phyloP scores from a whole-genome alignment of 1,140 invertebrate species.

The Aphelenchoides fujianensis region DNA sequence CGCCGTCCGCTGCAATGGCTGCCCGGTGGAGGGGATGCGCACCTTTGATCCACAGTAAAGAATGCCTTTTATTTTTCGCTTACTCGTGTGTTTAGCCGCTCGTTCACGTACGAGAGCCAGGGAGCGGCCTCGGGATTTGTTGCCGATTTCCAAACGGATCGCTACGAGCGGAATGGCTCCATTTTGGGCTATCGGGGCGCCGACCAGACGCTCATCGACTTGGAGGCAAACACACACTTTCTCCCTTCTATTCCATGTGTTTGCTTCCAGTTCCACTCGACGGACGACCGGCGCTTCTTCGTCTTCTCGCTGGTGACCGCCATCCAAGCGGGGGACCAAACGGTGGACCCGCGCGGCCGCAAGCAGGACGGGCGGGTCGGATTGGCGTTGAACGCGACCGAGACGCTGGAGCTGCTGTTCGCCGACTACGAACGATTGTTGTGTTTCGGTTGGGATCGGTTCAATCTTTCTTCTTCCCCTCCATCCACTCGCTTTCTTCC shows the following conservation, averaged over 20 bases:
- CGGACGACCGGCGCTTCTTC: neutral
- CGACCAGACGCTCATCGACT: neutral
- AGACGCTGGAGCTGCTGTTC: neutral
- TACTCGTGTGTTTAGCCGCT: neutral
- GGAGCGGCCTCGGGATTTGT: slow-evolving; percentile 1
- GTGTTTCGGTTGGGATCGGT: neutral
- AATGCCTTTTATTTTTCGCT: neutral
- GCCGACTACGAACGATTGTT: neutral
- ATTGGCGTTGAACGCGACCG: neutral
- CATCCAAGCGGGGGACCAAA: neutral
- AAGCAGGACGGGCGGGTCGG: neutral
- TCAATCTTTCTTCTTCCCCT: no score
- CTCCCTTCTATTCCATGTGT: neutral
- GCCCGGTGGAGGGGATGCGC: neutral
- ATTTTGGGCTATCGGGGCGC: neutral
- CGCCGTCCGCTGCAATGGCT: neutral
- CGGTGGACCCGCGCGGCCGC: neutral
- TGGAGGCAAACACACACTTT: neutral
- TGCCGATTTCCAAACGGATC: neutral
- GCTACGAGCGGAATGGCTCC: neutral
- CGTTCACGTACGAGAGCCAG: neutral
- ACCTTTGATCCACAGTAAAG: slow-evolving; percentile 1
- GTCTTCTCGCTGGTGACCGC: neutral
- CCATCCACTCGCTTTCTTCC: neutral
- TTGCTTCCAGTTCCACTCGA: neutral